Base-by-base conservation (phyloP, 2,888 invertebrate genomes). In the Aromia moschata region DNA sequence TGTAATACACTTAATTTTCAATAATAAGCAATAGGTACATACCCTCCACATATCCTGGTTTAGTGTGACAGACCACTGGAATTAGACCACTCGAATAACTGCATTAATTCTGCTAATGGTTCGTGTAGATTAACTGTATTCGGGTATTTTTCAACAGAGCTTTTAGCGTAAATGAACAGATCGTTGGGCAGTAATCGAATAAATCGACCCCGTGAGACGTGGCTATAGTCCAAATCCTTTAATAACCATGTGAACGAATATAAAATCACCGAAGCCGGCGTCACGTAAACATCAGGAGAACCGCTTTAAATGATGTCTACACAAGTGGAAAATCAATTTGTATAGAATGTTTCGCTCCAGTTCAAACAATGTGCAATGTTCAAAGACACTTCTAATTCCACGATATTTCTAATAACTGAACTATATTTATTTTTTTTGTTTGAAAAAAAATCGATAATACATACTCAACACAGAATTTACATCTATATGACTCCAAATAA, bases 31-130 rank as follows among this genome's bases (percentile, higher is more conserved):
- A 25, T 25, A 25, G 25, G 9, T 25, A 25, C 25, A 25, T 25
- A 9, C 25, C 9, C 4, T 9, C 25, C 9, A 25, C 25, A 25
- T 25, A 25, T 25, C 25, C 9, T 25, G 25, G 4, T 46, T 16
- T 11, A 41, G 41, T 52, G 16, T 15, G 16, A 30, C 37, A 31
- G 52, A 41, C 52, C 41, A 31, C 16, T 31, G 31, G 9, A 9
- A 25, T 25, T 38, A 20, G 14, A 31, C 15, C 30, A 52, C 12
- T 31, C 40, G n/a, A 31, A 45, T n/a, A 45, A 31, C 30, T 31
- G n/a, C 45, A 52, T 41, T 52, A 52, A 52, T 52, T 52, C 37
- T 12, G 41, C 41, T 40, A 52, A 52, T 52, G 52, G 31, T 15
- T 25, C 38, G 11, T 20, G 25, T 31, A 20, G n/a, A 30, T 41